phyloP scores from a whole-genome alignment of 1,140 invertebrate genomes.

The Camponotus vicinus region DNA sequence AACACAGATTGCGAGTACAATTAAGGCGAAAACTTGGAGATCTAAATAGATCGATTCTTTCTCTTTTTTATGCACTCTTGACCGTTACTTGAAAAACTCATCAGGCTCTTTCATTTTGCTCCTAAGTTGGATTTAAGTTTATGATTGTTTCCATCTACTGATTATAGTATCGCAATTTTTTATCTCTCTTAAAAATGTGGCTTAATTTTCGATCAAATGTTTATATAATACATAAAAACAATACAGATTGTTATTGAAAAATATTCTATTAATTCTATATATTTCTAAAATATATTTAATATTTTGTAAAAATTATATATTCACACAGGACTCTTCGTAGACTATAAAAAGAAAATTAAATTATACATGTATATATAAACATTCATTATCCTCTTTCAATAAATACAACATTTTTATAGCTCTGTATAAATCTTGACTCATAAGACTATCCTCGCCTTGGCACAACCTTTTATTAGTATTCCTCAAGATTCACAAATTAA shows the following conservation, averaged over 20 bases:
- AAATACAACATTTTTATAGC: not conserved
- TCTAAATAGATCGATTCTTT: constrained; percentile 73
- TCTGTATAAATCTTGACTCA: not conserved
- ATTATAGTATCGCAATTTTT: not conserved
- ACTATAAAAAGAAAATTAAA: not conserved
- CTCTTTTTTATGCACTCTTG: constrained; percentile 73
- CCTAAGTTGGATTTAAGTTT: constrained; percentile 3
- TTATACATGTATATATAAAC: not conserved
- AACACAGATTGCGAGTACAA: constrained; percentile 63
- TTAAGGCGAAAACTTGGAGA: constrained; percentile 76
- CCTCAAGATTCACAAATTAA: constrained; percentile 16
- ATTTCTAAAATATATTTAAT: not conserved
- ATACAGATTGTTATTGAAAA: not conserved
- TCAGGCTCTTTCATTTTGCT: constrained; percentile 74
- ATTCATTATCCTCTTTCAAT: not conserved
- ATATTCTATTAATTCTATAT: not conserved
- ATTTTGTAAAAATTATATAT: not conserved
- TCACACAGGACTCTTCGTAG: not conserved
- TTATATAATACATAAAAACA: not conserved
- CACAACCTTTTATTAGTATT: constrained; percentile 12
- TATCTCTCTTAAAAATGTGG: not conserved
- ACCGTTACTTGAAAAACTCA: constrained; percentile 80
- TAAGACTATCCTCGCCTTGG: not conserved
- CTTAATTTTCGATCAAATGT: not conserved
- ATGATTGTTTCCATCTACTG: not conserved